A percentile compares a stretch with the other conserved stretches of the same genome.
phyloP scores from a whole-genome alignment of 2,113 vertebrate genomes.

The Ia io region DNA sequence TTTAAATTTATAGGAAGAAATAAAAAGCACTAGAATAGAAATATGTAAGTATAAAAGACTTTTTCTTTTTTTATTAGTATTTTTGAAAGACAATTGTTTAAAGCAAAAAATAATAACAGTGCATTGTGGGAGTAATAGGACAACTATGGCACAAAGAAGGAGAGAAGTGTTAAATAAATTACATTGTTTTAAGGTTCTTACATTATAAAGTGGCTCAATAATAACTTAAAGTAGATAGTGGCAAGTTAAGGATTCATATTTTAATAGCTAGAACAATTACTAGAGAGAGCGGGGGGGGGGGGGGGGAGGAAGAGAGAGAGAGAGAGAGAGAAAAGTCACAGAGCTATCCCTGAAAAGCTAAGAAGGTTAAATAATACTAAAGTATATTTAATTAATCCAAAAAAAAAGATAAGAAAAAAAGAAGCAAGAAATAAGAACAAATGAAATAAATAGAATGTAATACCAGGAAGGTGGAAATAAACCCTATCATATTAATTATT shows the following conservation, averaged over 20 bases:
- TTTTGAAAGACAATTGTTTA: neutral
- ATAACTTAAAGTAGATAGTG: neutral
- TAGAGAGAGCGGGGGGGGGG: no score
- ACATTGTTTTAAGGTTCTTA: neutral
- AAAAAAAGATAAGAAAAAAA: neutral
- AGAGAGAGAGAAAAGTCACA: neutral
- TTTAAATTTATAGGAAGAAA: neutral
- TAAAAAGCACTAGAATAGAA: neutral
- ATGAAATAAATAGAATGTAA: neutral
- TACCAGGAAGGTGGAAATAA: neutral
- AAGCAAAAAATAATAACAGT: neutral
- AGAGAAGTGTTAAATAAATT: neutral
- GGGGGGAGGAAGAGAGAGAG: no score
- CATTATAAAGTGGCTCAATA: neutral
- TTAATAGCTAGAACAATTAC: neutral
- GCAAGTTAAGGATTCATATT: neutral
- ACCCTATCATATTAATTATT: neutral
- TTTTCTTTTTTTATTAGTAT: neutral
- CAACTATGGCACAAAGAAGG: neutral
- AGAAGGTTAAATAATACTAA: neutral
- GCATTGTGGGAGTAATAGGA: neutral
- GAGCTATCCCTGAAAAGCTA: neutral
- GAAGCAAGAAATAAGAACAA: neutral
- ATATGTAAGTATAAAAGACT: neutral
- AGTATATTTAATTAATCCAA: neutral